Evolutionary conservation across 2,888 invertebrate genomes (phyloP), one percentile per base, ranked within the genome.

Genomic region (Dryadula phaetusa): DNA sequence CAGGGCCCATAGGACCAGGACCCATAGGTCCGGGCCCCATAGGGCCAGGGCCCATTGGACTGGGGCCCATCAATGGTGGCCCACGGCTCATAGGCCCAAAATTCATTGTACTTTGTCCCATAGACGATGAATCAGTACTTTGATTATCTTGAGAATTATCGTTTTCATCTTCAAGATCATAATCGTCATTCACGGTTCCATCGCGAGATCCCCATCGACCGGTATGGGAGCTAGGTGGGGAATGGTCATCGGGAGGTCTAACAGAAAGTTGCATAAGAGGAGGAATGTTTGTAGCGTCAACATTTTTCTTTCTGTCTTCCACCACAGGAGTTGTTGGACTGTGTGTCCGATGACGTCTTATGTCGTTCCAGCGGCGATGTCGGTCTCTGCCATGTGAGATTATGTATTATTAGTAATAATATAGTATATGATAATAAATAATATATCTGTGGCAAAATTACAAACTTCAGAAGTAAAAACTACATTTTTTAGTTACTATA

Each of bases 261-360:
- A 88, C 76, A 71, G 88, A 82, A 10, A 87, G 79, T 79, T 91
- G 90, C 89, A 90, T 90, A 6, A 88, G 81, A 22, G 89, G 74
- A 63, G 86, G 87, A 67, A 89, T 90, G 67, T 75, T 76, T 73
- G 77, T 79, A 64, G 77, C 80, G 22, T 84, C 86, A 16, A 67
- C 66, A 42, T 68, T 66, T 73, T 82, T 83, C 58, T 81, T 86
- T 73, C 85, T 81, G 10, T 89, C 89, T 70, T 90, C 90, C 32
- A 81, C 54, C 60, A 79, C 72, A 42, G 85, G 82, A 49, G 83
- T 83, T 22, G 75, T 79, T 4, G 90, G 91, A 73, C 88, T 91
- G 20, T 84, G 83, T 12, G 74, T 74, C 22, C 78, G 77, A 62
- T 84, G 83, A 64, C 83, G 82, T 32, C 80, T 80, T 78, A 85